Base-by-base conservation (phyloP, 2,113 vertebrate genomes). In the Panthera tigris region DNA sequence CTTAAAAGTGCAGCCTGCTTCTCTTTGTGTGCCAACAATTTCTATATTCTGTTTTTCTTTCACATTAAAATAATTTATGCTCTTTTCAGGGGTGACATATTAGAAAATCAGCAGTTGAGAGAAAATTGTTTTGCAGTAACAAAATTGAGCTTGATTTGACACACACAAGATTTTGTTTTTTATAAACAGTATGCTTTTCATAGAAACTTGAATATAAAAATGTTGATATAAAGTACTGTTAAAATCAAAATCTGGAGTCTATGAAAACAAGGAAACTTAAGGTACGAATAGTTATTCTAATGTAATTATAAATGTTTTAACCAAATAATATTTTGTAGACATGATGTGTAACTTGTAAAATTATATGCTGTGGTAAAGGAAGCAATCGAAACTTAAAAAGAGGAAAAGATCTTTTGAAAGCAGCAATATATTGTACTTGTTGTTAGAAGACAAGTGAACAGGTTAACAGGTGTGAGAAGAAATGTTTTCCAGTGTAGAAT, bases 91-190 rank as follows among this genome's bases (percentile, higher is more conserved):
- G 36, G 41, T 97, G 88, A 83, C 39, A 76, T 80, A 93, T 92
- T 91, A 55, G 23, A 83, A 45, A 97, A 85, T 78, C n/a, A 95
- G 4, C 16, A 95, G 39, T 85, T 74, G 39, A 91, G 89, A 90
- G 69, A 84, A 95, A 78, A 91, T 91, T 96, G 50, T 83, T 93
- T 93, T 83, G 36, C 27, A 84, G 14, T 93, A 45, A 68, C 69
- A 91, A 88, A 88, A 89, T 63, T 91, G 86, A 95, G 36, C 86
- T 87, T 91, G 69, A 73, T 96, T 88, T 96, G 81, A 79, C 65
- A 91, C 36, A 80, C 9, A 88, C 92, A 66, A 4, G 39, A 41
- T 84, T 80, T 95, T 5, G 16, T 96, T 96, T 96, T 96, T 48
- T 55, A 3, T 96, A 93, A 87, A 93, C 25, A 45, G 2, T 61